These are phyloP conservation scores for Phataginus tetradactyla DNA, from an alignment of 2,797 vertebrate species.

Conservation along the genomic window DNA sequence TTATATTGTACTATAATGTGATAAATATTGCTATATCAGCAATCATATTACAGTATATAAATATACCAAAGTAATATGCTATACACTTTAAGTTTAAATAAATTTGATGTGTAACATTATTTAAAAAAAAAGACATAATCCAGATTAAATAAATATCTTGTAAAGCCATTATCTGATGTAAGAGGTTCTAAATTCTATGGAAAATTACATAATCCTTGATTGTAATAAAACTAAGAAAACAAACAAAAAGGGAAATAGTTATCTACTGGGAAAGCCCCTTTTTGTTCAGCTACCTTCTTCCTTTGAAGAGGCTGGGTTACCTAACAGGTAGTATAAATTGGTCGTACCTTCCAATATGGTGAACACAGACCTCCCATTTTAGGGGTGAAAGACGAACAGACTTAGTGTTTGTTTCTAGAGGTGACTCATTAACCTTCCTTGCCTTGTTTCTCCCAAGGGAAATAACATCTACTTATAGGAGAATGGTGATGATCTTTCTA, in stretches of 20 bases:
- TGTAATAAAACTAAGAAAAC: not conserved
- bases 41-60: not conserved
- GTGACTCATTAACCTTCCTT: not conserved
- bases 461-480: not conserved
- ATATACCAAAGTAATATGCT: not conserved
- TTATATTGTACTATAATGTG: not conserved
- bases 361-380: not conserved
- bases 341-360: not conserved
- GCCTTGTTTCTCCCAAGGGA: not conserved
- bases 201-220: not conserved
- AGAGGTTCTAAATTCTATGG: not conserved
- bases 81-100: not conserved
- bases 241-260: not conserved
- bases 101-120: too few relatives aligned
- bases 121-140: not conserved
- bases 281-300: not conserved
- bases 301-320: not conserved
- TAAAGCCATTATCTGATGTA: not conserved
- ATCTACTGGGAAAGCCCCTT: not conserved
- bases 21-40: not conserved
- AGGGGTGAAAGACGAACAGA: not conserved
- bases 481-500: not conserved
- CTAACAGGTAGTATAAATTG: not conserved
- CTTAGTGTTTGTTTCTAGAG: not conserved
- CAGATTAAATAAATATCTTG: not conserved